These are phyloP conservation scores for Meles meles DNA, from an alignment of 2,113 vertebrate species.

Conservation along the genomic window DNA sequence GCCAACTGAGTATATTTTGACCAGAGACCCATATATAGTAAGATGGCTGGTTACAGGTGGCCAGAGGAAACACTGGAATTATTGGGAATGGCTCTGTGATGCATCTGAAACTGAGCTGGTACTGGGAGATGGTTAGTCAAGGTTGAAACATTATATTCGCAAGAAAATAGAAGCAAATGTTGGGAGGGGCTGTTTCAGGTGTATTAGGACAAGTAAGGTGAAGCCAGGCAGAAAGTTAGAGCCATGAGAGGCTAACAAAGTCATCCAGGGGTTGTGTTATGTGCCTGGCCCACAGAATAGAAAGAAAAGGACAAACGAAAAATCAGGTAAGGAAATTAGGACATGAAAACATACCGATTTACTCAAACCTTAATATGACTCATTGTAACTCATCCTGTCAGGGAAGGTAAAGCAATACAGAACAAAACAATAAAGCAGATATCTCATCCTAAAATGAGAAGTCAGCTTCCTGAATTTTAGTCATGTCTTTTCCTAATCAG, in stretches of 20 bases:
- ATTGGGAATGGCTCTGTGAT: background rate
- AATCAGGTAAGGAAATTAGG: background rate
- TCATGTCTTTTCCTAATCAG: background rate
- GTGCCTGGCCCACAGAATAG: background rate
- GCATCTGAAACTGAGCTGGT: background rate
- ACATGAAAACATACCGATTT: background rate
- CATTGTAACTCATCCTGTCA: background rate
- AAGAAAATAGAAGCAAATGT: background rate
- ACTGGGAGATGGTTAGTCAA: background rate
- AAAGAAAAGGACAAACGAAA: background rate
- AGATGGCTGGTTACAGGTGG: background rate
- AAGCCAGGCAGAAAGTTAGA: background rate
- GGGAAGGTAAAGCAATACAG: background rate
- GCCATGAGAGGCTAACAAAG: background rate
- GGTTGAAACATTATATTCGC: background rate
- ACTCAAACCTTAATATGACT: background rate
- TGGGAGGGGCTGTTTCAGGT: background rate
- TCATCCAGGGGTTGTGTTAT: background rate
- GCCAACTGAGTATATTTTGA: background rate
- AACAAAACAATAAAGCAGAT: background rate
- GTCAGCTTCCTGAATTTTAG: background rate
- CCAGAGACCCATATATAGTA: background rate
- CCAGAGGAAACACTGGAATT: background rate
- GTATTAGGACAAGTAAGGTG: background rate
- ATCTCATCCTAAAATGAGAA: background rate